These are phyloP conservation scores for Thryonomys swinderianus DNA, from an alignment of 2,113 vertebrate genomes.

Conservation along the genomic window DNA sequence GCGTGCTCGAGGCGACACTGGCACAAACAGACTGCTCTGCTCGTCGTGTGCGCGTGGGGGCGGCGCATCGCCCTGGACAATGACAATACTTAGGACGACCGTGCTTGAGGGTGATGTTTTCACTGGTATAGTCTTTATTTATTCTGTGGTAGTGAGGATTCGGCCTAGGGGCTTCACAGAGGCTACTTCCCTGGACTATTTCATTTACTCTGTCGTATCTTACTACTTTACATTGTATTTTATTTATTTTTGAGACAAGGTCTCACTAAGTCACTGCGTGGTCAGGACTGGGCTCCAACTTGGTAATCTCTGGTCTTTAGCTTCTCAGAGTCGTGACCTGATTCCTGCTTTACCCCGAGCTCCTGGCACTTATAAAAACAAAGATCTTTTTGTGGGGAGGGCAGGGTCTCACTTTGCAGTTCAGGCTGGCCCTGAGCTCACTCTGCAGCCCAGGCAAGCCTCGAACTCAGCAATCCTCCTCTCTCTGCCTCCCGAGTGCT, in stretches of 20 bases:
- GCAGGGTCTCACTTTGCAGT: too few relatives aligned
- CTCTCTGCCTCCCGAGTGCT: too few relatives aligned
- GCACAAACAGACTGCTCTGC: neutral
- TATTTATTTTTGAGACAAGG: neutral
- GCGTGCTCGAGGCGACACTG: neutral
- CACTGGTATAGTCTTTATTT: neutral
- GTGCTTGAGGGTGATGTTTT: neutral
- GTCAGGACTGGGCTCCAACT: neutral
- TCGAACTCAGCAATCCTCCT: too few relatives aligned
- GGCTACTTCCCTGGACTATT: neutral
- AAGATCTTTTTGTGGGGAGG: too few relatives aligned
- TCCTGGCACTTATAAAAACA: neutral
- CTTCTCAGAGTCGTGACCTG: neutral
- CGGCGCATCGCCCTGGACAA: too few relatives aligned
- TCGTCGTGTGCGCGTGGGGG: rapidly evolving
- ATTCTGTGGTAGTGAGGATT: neutral
- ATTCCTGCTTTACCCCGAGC: neutral
- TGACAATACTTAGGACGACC: neutral
- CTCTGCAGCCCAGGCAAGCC: too few relatives aligned
- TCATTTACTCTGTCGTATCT: neutral
- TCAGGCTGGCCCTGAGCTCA: too few relatives aligned
- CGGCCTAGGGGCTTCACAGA: neutral
- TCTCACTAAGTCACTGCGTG: neutral
- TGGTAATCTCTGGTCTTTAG: neutral
- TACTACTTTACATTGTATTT: neutral